A percentile compares a stretch with the other conserved stretches of the same genome.
phyloP scores from a whole-genome alignment of 2,113 vertebrate genomes.

The Paramormyrops kingsleyae region DNA sequence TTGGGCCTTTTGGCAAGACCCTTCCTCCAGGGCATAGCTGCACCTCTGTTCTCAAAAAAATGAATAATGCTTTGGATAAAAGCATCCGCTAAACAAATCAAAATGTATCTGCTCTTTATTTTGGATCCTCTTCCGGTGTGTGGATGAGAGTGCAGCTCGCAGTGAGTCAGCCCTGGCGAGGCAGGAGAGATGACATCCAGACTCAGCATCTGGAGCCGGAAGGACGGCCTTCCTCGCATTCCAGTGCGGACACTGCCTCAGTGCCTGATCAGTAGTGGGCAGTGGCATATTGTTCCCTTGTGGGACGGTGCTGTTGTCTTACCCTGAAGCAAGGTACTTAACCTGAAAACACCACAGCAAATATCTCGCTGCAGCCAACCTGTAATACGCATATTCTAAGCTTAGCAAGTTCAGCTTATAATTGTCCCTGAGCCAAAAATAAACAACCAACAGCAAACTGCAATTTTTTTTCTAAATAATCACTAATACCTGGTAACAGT shows the following conservation, averaged over 20 bases:
- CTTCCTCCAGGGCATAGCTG: background rate
- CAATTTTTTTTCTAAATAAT: background rate
- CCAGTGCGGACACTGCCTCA: background rate
- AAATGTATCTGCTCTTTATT: background rate
- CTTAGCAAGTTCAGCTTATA: background rate
- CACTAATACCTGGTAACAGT: background rate
- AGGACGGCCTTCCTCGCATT: background rate
- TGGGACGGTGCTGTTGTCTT: background rate
- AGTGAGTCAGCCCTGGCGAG: background rate
- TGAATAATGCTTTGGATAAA: background rate
- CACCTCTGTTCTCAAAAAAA: background rate
- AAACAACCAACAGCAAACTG: background rate
- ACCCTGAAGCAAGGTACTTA: constrained; percentile 5
- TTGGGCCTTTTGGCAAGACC: background rate
- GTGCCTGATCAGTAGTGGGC: background rate
- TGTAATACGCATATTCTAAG: background rate
- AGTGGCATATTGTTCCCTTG: background rate
- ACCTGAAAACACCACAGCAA: background rate
- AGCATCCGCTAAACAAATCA: background rate
- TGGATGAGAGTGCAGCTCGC: background rate
- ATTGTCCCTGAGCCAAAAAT: background rate
- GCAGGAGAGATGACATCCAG: background rate
- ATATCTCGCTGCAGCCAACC: background rate
- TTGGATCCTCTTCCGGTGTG: background rate
- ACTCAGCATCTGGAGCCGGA: background rate